Conservation (phyloP, 2,113 vertebrate genomes). For the Rhinichthys klamathensis region DNA sequence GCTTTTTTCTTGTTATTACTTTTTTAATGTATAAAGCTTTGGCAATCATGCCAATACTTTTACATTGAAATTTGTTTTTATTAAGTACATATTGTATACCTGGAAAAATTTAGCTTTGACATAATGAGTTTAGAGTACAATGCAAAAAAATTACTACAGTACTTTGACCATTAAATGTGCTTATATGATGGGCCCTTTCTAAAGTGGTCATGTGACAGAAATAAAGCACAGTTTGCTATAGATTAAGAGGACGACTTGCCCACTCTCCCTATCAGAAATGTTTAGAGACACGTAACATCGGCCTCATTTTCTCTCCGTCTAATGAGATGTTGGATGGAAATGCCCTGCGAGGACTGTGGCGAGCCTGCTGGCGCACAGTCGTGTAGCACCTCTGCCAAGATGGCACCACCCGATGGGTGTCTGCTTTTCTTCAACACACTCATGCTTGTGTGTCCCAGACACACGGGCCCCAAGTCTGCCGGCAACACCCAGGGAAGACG, state of each 20-base stretch:
- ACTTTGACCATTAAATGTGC: not conserved
- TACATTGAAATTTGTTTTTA: no score
- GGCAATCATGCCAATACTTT: no score
- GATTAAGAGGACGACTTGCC: not conserved
- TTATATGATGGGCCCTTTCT: not conserved
- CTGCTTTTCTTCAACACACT: conserved; percentile 17
- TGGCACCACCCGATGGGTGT: not conserved
- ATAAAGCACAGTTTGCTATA: not conserved
- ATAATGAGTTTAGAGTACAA: no score
- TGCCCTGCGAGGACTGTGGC: not conserved
- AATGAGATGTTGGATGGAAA: not conserved
- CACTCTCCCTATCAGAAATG: not conserved
- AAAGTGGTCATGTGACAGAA: not conserved
- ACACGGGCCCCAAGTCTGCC: not conserved
- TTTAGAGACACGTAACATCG: not conserved
- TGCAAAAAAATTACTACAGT: no score
- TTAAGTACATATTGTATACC: no score
- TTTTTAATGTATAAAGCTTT: no score
- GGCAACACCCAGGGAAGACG: not conserved
- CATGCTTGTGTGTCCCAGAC: not conserved
- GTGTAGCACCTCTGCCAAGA: not conserved
- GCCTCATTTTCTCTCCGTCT: not conserved
- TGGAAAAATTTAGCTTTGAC: no score
- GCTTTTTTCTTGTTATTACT: no score
- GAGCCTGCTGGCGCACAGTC: not conserved